Percentiles rank a stretch among this genome's conserved stretches.
phyloP scores from a whole-genome alignment of 2,113 vertebrate genomes.

The Porphyrio hochstetteri region DNA sequence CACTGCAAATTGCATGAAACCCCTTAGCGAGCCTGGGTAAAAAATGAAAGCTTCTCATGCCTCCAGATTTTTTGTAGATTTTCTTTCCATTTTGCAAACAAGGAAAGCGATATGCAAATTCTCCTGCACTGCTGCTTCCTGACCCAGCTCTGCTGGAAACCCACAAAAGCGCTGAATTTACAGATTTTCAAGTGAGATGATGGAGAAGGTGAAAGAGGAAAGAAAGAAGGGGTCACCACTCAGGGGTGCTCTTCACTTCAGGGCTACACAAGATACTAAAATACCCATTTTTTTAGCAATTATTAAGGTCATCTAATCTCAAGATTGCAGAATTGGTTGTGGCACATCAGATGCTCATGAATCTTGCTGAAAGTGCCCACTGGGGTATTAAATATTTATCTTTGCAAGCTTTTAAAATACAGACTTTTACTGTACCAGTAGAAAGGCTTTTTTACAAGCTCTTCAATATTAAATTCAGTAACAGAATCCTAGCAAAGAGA shows the following conservation, averaged over 20 bases:
- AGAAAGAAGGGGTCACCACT: neutral
- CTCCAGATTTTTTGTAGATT: neutral
- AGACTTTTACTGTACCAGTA: neutral
- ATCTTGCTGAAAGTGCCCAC: neutral
- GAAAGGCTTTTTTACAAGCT: neutral
- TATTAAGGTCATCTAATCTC: constrained; percentile 1
- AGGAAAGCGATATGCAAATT: neutral
- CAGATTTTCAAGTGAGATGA: neutral
- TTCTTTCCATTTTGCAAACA: neutral
- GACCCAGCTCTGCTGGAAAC: neutral
- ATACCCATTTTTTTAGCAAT: neutral
- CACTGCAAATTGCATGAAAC: neutral
- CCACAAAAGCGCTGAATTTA: neutral
- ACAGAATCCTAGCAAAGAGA: neutral
- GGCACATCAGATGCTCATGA: neutral
- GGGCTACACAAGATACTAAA: neutral
- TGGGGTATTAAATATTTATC: constrained; percentile 54
- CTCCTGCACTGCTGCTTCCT: neutral
- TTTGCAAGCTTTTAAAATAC: constrained; percentile 22
- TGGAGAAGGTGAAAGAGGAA: neutral
- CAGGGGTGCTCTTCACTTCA: neutral
- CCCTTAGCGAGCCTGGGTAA: neutral
- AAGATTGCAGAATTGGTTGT: neutral
- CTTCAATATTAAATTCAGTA: constrained; percentile 1
- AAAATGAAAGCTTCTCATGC: neutral